A percentile compares a stretch with the other conserved stretches of the same genome.
These are phyloP conservation scores for Nibea albiflora DNA, from an alignment of 2,113 vertebrate species.

Conservation along the genomic window DNA sequence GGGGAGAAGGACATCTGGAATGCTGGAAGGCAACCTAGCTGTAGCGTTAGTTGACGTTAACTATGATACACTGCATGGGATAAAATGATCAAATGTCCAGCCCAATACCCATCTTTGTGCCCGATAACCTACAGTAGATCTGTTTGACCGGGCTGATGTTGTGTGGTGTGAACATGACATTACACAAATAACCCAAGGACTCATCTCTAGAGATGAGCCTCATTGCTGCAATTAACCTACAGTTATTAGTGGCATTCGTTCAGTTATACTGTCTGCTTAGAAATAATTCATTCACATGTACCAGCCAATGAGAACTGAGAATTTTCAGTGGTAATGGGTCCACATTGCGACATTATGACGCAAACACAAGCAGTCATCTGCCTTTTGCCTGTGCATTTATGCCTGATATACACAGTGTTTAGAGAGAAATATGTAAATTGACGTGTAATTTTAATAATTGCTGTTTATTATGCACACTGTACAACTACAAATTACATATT, in stretches of 20 bases:
- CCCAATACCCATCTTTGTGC: no score
- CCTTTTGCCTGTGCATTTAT: background rate
- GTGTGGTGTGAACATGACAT: background rate
- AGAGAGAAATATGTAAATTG: background rate
- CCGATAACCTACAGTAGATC: no score
- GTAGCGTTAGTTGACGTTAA: no score
- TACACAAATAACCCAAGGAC: no score
- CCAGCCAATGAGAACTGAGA: background rate
- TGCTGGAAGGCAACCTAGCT: no score
- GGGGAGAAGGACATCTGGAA: no score
- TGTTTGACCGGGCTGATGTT: no score
- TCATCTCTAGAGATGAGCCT: background rate
- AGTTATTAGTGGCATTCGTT: background rate
- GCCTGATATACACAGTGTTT: background rate
- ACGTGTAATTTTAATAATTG: constrained; percentile 16
- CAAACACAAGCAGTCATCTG: background rate
- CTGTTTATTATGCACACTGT: background rate
- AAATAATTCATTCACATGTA: background rate
- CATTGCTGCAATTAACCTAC: background rate
- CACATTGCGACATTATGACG: background rate
- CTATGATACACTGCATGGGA: no score
- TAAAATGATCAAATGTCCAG: no score
- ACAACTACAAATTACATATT: constrained; percentile 24
- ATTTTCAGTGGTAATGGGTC: background rate
- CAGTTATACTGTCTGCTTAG: background rate